Evolutionary conservation across 1,140 invertebrate genomes (phyloP).

Genomic region (Temnothorax curvispinosus): DNA sequence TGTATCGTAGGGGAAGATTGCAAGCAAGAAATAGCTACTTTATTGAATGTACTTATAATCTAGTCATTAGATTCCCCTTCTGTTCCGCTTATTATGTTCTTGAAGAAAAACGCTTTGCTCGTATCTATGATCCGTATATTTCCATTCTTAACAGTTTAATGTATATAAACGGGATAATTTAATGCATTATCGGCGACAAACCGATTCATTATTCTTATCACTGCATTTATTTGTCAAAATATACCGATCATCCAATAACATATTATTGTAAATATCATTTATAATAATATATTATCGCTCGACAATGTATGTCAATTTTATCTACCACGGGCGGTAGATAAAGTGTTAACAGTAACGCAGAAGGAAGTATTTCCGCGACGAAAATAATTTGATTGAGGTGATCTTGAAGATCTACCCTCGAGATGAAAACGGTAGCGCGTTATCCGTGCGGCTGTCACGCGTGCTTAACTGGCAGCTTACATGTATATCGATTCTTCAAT

Average conservation of each 20-base stretch:
- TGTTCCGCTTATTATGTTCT: neutral
- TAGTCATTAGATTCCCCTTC: neutral
- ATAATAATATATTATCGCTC: neutral
- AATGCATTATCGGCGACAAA: neutral
- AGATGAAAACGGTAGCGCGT: neutral
- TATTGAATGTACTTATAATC: neutral
- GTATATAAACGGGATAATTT: neutral
- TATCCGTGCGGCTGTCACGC: neutral
- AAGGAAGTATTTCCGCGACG: neutral
- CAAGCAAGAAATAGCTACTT: neutral
- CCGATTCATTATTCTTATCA: neutral
- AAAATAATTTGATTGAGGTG: too few relatives aligned
- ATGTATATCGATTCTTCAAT: conserved; percentile 92
- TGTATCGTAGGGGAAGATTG: neutral
- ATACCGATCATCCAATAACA: neutral
- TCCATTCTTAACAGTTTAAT: neutral
- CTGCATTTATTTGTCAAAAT: neutral
- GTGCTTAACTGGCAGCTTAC: conserved; percentile 63
- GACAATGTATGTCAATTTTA: neutral
- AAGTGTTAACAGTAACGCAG: neutral
- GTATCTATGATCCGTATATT: neutral
- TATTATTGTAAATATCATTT: too few relatives aligned
- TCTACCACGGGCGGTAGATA: neutral
- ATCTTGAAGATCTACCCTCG: neutral
- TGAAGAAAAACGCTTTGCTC: conserved; percentile 8